A percentile compares a stretch with the other conserved stretches of the same genome.
Evolutionary conservation across 1,140 invertebrate genomes (phyloP).

Genomic region (Eciton burchellii): DNA sequence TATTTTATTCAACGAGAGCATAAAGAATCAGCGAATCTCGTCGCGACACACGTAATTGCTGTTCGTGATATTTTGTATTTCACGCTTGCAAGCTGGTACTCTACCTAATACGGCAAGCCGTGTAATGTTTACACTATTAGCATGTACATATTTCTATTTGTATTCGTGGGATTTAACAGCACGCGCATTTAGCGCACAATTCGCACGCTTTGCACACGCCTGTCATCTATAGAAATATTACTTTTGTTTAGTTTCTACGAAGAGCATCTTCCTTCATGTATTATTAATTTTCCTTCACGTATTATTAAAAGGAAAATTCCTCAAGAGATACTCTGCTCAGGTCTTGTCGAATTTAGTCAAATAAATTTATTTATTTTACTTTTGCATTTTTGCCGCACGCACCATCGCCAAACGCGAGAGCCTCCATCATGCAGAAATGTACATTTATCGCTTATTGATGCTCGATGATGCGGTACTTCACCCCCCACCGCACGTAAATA

Average conservation of each 20-base stretch:
- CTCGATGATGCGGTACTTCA: slow-evolving; percentile 21
- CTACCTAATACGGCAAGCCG: background rate
- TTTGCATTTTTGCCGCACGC: background rate
- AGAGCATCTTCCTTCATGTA: too few species aligned
- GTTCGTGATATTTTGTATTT: slow-evolving; percentile 2
- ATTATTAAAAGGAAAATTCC: too few species aligned
- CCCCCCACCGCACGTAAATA: background rate
- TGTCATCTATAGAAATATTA: background rate
- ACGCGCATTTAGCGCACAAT: background rate
- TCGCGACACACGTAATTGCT: background rate
- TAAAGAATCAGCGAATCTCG: background rate
- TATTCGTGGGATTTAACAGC: background rate
- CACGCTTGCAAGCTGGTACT: background rate
- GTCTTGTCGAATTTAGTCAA: background rate
- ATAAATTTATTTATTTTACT: slow-evolving; percentile 1
- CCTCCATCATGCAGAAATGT: background rate
- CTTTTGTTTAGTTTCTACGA: too few species aligned
- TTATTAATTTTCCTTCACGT: too few species aligned
- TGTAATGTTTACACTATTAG: slow-evolving; percentile 2
- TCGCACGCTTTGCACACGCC: background rate
- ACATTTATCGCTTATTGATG: background rate
- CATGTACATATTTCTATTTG: background rate
- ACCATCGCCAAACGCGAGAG: background rate
- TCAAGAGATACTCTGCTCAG: background rate
- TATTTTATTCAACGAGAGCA: background rate